Conservation (phyloP, 1,140 invertebrate genomes). For the Polyergus mexicanus region DNA sequence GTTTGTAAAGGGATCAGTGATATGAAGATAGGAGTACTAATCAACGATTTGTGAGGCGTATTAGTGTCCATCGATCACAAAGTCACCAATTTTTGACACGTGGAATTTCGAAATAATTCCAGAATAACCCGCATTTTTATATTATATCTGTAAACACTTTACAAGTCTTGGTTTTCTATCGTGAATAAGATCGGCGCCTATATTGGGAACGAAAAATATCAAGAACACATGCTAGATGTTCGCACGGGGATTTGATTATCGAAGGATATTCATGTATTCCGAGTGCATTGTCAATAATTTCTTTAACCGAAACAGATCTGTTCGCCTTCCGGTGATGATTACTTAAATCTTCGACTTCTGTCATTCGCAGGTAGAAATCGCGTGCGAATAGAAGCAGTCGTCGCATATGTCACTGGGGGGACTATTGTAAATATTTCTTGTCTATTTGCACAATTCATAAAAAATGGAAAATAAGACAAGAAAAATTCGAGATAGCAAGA, state of each 20-base stretch:
- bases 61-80: slow-evolving; percentile 50
- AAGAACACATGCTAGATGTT: slow-evolving; percentile 70
- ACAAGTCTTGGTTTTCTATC: neutral
- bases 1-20: slow-evolving; percentile 58
- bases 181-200: slow-evolving; percentile 22
- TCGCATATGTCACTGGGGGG: neutral
- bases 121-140: neutral
- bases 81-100: neutral
- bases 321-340: neutral
- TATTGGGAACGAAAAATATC: slow-evolving; percentile 71
- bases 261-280: slow-evolving; percentile 62
- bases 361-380: slow-evolving; percentile 24
- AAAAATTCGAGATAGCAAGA: neutral
- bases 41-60: slow-evolving; percentile 15
- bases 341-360: slow-evolving; percentile 12
- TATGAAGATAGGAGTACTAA: slow-evolving; percentile 44
- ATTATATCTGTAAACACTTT: neutral
- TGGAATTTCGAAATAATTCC: neutral
- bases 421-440: slow-evolving; percentile 31
- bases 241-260: slow-evolving; percentile 78
- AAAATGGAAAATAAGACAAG: neutral
- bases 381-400: slow-evolving; percentile 5
- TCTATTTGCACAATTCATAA: neutral
- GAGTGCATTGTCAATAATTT: slow-evolving; percentile 76
- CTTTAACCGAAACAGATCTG: slow-evolving; percentile 64